Percentiles rank a stretch among this genome's conserved stretches.
These are phyloP conservation scores for Saccostrea glomerata DNA, from an alignment of 1,140 invertebrate species.

Conservation along the genomic window DNA sequence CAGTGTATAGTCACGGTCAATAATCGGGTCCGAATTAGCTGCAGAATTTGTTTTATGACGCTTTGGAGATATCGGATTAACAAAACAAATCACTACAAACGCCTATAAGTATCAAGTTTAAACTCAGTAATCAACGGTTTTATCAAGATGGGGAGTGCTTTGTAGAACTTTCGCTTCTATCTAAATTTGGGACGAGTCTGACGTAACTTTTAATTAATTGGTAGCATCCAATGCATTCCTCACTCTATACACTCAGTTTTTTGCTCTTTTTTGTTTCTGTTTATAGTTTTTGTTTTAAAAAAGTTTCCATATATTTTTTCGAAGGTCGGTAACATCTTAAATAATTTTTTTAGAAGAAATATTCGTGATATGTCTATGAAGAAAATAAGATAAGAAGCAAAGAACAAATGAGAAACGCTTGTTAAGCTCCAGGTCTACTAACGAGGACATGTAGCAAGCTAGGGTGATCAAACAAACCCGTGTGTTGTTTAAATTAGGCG, in stretches of 20 bases:
- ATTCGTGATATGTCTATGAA: conserved; percentile 24
- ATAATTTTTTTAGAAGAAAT: not conserved
- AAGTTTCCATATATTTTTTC: not conserved
- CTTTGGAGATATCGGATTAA: conserved; percentile 31
- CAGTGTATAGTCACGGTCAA: not conserved
- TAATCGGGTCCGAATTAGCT: conserved; percentile 28
- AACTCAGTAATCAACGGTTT: conserved; percentile 1
- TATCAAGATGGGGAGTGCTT: conserved; percentile 16
- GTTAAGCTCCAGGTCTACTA: not conserved
- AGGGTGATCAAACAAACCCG: conserved; percentile 18
- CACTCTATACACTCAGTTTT: not conserved
- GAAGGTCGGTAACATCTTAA: conserved; percentile 17
- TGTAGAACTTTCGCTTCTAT: conserved; percentile 18
- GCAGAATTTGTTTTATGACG: conserved; percentile 38
- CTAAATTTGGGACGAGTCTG: not conserved
- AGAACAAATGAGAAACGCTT: conserved; percentile 25
- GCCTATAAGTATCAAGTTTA: conserved; percentile 30
- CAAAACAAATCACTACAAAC: conserved; percentile 34
- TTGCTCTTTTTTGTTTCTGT: not conserved
- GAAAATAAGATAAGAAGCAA: conserved; percentile 21
- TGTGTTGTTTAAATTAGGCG: conserved; percentile 38
- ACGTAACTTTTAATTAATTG: conserved; percentile 32
- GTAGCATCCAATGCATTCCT: not conserved
- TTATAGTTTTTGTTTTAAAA: not conserved
- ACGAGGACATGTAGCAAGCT: not conserved